Base-by-base conservation (phyloP, 2,113 vertebrate species). In the Cettia cetti region DNA sequence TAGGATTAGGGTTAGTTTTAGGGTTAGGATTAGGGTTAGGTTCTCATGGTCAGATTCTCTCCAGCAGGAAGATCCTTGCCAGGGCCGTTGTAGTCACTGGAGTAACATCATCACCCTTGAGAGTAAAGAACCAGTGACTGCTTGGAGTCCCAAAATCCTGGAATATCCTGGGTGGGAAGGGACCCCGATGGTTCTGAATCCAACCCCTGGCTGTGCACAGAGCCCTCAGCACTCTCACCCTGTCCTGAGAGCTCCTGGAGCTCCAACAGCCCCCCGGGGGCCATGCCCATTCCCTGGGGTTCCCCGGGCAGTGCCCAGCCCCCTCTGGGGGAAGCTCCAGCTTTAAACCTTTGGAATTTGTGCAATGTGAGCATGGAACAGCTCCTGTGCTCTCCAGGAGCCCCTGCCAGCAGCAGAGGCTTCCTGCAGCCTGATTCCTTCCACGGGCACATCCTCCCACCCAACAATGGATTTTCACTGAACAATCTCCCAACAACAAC, bases 401-500 rank as follows among this genome's bases (percentile, higher is more conserved):
- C 8, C 54, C 86, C 69, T 35, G 44, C 28, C 6, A 45, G 85
- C 66, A 82, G 42, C 63, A 7, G 7, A 1, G 50, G 72, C 64
- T 44, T 74, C 85, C 75, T 39, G n/a, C 27, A 80, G 82, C 28
- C 82, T 66, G 53, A 50, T 44, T 63, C 89, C 77, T 35, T 44
- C 31, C 72, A 15, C 8, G 1, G 42, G 71, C 80, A 15, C 21
- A 70, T 74, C 90, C 89, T 94, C 72, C 86, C 50, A 33, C 26
- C 66, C 52, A 77, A 90, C 92, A 96, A 95, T 90, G 85, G 74
- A 33, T 97, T 95, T 94, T 49, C 91, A 80, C 71, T 14, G 50
- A 96, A 96, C 84, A 93, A 77, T 92, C 97, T 75, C 87, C 66
- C 95, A 94, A 80, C 77, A 97, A 94, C 77, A 90, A 86, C 66